phyloP scores from a whole-genome alignment of 2,113 vertebrate species.

The Aldabrachelys gigantea region DNA sequence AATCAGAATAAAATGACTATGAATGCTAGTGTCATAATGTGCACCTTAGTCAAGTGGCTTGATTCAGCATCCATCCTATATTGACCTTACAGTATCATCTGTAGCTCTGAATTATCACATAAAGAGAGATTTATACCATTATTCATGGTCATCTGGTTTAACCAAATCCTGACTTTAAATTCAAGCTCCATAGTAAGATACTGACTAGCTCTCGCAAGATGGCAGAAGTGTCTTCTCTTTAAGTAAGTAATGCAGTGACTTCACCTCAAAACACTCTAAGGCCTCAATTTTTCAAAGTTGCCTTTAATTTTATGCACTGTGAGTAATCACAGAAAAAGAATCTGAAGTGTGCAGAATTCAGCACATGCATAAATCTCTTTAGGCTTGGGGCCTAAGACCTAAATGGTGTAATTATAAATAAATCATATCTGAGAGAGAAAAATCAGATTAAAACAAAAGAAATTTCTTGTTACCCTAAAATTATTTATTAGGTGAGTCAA shows the following conservation, averaged over 20 bases:
- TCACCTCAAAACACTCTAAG: neutral
- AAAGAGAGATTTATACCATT: neutral
- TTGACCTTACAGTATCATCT: neutral
- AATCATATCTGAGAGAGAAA: neutral
- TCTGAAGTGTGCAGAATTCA: neutral
- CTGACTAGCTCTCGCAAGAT: neutral
- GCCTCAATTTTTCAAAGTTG: neutral
- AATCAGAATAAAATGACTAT: neutral
- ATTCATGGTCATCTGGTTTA: rapidly evolving
- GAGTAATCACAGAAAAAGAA: neutral
- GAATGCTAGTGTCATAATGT: neutral
- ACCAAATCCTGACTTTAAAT: neutral
- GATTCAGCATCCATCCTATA: neutral
- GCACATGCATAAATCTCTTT: neutral
- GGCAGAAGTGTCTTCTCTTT: neutral
- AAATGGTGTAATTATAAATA: neutral
- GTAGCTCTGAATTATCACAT: neutral
- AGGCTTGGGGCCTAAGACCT: neutral
- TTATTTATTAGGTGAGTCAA: neutral
- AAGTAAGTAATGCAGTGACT: neutral
- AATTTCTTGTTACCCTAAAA: neutral
- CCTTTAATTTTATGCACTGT: neutral
- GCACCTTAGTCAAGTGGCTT: neutral
- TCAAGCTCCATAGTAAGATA: neutral
- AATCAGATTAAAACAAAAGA: neutral